phyloP scores from a whole-genome alignment of 2,113 vertebrate species.

The Furnarius figulus region DNA sequence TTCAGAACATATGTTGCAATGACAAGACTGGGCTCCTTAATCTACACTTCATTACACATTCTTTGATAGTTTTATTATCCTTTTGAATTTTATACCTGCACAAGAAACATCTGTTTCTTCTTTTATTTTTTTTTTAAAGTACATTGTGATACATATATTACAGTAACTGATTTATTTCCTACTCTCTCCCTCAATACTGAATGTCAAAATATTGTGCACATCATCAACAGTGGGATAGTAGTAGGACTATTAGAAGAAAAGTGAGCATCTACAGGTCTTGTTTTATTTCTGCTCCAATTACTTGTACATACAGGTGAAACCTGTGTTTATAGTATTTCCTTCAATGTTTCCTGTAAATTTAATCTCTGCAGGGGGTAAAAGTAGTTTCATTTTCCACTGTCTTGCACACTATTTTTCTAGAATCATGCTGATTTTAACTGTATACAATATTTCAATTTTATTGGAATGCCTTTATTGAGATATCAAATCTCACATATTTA shows the following conservation, averaged over 20 bases:
- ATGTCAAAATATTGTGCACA: neutral
- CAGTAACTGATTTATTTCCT: neutral
- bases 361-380: neutral
- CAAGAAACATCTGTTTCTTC: neutral
- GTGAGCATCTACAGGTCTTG: neutral
- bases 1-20: neutral
- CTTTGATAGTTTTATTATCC: constrained; percentile 11
- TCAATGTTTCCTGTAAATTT: constrained; percentile 46
- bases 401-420: neutral
- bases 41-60: neutral
- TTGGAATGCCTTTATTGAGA: neutral
- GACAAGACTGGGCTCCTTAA: neutral
- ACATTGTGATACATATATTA: neutral
- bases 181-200: neutral
- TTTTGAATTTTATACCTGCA: constrained; percentile 38
- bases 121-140: neutral
- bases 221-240: neutral
- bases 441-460: neutral
- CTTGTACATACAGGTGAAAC: neutral
- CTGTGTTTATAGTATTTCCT: constrained; percentile 4
- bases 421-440: neutral
- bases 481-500: neutral
- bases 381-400: constrained; percentile 7
- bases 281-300: constrained; percentile 21
- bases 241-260: neutral